Conservation (phyloP, 2,888 invertebrate species). For the Julus scanicus region DNA sequence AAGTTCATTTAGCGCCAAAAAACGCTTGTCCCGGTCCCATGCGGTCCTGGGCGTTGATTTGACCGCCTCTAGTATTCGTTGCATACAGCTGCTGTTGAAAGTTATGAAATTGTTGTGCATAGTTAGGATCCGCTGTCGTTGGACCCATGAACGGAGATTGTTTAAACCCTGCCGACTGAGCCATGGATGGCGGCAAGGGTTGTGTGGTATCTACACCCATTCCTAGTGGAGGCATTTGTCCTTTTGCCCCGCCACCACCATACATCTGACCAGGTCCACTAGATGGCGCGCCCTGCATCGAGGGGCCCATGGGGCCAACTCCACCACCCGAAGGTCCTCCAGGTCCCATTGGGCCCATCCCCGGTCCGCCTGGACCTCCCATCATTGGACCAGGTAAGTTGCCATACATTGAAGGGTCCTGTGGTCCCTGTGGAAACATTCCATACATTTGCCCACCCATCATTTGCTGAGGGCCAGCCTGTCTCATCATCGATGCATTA, state of each 20-base stretch:
- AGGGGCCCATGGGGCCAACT: slow-evolving; percentile 68
- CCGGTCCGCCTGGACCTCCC: slow-evolving; percentile 67
- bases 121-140: slow-evolving; percentile 86
- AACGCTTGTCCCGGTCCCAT: slow-evolving; percentile 61
- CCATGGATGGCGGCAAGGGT: slow-evolving; percentile 60
- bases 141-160: slow-evolving; percentile 82
- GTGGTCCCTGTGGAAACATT: slow-evolving; percentile 48
- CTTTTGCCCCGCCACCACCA: slow-evolving; percentile 52
- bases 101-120: slow-evolving; percentile 94
- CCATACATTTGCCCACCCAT: slow-evolving; percentile 57
- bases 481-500: slow-evolving; percentile 54
- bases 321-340: slow-evolving; percentile 60
- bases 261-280: slow-evolving; percentile 69
- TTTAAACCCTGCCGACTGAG: slow-evolving; percentile 70
- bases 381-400: slow-evolving; percentile 67
- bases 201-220: slow-evolving; percentile 59
- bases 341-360: slow-evolving; percentile 67
- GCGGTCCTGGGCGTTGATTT: slow-evolving; percentile 47
- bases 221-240: slow-evolving; percentile 59
- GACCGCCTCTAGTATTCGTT: slow-evolving; percentile 76
- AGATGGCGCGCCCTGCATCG: slow-evolving; percentile 69
- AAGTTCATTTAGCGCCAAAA: slow-evolving; percentile 62
- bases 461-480: slow-evolving; percentile 56
- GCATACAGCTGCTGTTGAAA: slow-evolving; percentile 96
- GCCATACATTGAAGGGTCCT: slow-evolving; percentile 61